Evolutionary conservation across 2,888 invertebrate species (phyloP).

Genomic region (Gibbula magus): DNA sequence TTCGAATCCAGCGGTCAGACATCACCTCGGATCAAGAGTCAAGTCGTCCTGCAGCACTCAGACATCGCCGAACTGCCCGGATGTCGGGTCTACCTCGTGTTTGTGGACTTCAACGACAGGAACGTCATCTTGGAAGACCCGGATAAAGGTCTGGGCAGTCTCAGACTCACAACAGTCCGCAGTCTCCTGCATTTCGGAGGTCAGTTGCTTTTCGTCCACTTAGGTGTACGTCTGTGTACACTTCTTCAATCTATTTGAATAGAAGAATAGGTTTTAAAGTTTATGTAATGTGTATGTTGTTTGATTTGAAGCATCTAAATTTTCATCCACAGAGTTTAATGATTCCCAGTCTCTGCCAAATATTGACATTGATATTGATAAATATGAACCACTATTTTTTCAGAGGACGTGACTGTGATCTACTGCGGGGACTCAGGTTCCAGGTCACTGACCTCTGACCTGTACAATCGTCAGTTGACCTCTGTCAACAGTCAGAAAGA

Average conservation of each 20-base stretch:
- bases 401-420: not conserved
- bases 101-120: slow-evolving; percentile 36
- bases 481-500: not conserved
- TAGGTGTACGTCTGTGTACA: not conserved
- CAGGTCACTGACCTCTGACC: not conserved
- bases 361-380: not conserved
- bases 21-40: not conserved
- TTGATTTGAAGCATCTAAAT: no score
- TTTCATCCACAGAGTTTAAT: no score
- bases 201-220: not conserved
- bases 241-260: no score
- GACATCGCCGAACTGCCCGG: slow-evolving; percentile 6
- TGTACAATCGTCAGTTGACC: not conserved
- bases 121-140: slow-evolving; percentile 41
- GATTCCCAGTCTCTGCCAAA: no score
- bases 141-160: slow-evolving; percentile 26
- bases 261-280: no score
- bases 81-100: slow-evolving; percentile 29
- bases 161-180: slow-evolving; percentile 31
- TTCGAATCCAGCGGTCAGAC: not conserved
- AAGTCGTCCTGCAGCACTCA: not conserved
- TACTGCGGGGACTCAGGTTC: not conserved
- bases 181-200: slow-evolving; percentile 29
- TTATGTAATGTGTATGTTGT: no score
- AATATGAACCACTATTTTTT: not conserved